Percentiles rank a stretch among this genome's conserved stretches.
Conservation (phyloP, 2,888 invertebrate genomes). For the Eupeodes luniger region DNA sequence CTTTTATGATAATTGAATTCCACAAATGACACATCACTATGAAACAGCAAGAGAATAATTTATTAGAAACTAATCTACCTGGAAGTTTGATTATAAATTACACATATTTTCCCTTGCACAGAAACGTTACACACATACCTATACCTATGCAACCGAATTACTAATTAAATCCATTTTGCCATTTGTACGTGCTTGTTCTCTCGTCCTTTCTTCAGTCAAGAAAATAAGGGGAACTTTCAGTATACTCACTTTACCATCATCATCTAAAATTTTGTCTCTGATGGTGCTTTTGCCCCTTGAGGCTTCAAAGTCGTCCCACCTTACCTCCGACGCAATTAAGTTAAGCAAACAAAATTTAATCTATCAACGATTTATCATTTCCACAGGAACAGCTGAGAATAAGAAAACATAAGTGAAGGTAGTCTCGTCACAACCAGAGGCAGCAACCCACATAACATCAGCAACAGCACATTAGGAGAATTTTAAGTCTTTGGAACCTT, state of each 20-base stretch:
- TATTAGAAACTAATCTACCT: conserved; percentile 39
- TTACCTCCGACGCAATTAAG: conserved; percentile 42
- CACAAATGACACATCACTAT: conserved; percentile 20
- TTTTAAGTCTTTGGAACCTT: conserved; percentile 9
- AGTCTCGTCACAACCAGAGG: not conserved
- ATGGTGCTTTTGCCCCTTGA: conserved; percentile 4
- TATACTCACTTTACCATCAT: not conserved
- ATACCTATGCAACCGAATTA: conserved; percentile 2
- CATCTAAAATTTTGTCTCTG: not conserved
- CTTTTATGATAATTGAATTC: conserved; percentile 34
- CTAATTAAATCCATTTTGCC: conserved; percentile 52
- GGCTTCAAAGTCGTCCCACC: conserved; percentile 12
- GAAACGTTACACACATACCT: not conserved
- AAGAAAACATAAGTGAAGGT: not conserved
- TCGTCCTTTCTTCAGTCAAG: conserved; percentile 1
- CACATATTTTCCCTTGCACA: not conserved
- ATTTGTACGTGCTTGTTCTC: conserved; percentile 12
- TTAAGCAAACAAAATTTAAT: conserved; percentile 58
- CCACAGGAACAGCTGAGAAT: not conserved
- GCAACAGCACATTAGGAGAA: conserved; percentile 18
- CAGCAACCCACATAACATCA: not conserved
- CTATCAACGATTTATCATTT: conserved; percentile 60
- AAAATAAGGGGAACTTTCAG: not conserved
- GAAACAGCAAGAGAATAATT: conserved; percentile 39
- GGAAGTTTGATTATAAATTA: conserved; percentile 18